Percentiles rank a stretch among this genome's conserved stretches.
These are phyloP conservation scores for Caenorhabditis inopinata DNA, from an alignment of 1,140 invertebrate genomes.

Conservation along the genomic window DNA sequence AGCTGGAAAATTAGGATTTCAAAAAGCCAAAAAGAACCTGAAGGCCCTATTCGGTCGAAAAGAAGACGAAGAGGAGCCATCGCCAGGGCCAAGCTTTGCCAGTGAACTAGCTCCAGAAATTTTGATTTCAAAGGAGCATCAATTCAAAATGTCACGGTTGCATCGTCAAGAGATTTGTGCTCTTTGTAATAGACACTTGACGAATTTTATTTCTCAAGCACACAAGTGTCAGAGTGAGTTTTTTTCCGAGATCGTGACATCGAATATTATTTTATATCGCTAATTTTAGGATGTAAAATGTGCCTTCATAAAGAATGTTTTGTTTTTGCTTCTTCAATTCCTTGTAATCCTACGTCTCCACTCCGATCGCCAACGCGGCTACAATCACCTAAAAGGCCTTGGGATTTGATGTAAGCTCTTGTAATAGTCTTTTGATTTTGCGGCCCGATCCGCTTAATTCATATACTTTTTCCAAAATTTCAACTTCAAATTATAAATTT, in stretches of 20 bases:
- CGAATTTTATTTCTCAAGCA: constrained; percentile 76
- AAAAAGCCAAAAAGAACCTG: constrained; percentile 66
- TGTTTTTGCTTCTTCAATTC: constrained; percentile 56
- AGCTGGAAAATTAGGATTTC: constrained; percentile 52
- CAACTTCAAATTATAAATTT: not conserved
- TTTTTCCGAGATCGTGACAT: too few relatives aligned
- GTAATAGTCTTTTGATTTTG: not conserved
- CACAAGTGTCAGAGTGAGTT: constrained; percentile 75
- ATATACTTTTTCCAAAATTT: too few relatives aligned
- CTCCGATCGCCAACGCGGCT: constrained; percentile 40
- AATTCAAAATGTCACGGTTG: constrained; percentile 57
- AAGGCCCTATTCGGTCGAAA: constrained; percentile 58
- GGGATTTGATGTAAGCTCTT: constrained; percentile 37
- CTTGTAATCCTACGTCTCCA: constrained; percentile 57
- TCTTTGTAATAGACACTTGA: constrained; percentile 77
- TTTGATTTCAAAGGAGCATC: constrained; percentile 46
- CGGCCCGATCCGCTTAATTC: too few relatives aligned
- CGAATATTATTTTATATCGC: too few relatives aligned
- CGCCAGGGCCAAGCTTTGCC: constrained; percentile 43
- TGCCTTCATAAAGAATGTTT: constrained; percentile 81
- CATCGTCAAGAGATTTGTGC: constrained; percentile 77
- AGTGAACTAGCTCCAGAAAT: constrained; percentile 50
- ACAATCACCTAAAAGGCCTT: constrained; percentile 28
- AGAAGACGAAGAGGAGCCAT: constrained; percentile 54
- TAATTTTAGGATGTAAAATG: constrained; percentile 76